Conservation (phyloP, 2,797 vertebrate species). For the Denticeps clupeoides region DNA sequence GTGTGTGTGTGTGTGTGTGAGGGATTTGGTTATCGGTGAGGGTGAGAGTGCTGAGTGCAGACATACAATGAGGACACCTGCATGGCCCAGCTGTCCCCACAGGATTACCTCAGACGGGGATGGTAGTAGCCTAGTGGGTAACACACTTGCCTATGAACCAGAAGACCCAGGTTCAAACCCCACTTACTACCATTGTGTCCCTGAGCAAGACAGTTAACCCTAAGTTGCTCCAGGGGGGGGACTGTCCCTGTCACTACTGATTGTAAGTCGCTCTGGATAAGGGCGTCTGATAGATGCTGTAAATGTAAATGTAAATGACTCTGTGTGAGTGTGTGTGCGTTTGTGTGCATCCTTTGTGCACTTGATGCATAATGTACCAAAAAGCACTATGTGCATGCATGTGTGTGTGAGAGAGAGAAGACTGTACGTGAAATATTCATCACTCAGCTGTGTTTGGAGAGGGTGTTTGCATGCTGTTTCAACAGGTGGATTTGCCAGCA, state of each 20-base stretch:
- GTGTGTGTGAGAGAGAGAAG: not conserved
- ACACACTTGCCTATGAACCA: no score
- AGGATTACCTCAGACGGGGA: slow-evolving; percentile 25
- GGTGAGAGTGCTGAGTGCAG: slow-evolving; percentile 13
- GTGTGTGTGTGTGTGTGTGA: not conserved
- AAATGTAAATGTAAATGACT: slow-evolving; percentile 7
- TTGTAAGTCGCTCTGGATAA: not conserved
- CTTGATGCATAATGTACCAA: not conserved
- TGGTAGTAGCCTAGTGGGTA: no score
- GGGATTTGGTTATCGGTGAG: slow-evolving; percentile 5
- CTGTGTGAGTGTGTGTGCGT: slow-evolving; percentile 1
- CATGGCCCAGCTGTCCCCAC: slow-evolving; percentile 21
- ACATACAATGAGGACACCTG: slow-evolving; percentile 21
- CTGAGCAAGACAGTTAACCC: no score
- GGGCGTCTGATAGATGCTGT: not conserved
- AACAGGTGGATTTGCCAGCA: no score
- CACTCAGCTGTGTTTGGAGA: not conserved
- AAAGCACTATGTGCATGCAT: not conserved
- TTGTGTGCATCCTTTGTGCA: not conserved
- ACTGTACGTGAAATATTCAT: not conserved
- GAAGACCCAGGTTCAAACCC: no score
- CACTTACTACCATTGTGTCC: no score
- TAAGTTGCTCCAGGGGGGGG: no score
- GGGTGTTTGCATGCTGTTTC: not conserved
- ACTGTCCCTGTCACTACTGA: no score